Evolutionary conservation across 2,113 vertebrate species (phyloP).

Genomic region (Nothocercus julius): DNA sequence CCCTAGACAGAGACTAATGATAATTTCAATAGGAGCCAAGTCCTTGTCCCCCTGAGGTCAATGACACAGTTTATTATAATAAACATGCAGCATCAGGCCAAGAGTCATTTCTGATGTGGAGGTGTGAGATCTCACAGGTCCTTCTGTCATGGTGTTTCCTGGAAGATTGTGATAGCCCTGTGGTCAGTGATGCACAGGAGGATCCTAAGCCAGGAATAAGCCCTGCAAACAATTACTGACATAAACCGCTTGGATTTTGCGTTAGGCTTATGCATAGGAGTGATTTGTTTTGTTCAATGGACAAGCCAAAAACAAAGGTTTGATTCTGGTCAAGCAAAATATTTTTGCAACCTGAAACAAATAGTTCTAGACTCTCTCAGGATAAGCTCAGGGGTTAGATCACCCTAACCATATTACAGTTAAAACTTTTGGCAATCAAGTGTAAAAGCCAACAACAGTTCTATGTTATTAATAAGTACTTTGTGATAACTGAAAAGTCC

Average conservation of each 20-base stretch:
- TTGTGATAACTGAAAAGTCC: conserved; percentile 5
- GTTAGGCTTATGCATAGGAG: neutral
- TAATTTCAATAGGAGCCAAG: conserved; percentile 46
- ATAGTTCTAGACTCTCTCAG: neutral
- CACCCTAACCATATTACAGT: neutral
- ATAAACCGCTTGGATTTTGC: neutral
- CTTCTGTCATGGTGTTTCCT: neutral
- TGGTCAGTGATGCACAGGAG: neutral
- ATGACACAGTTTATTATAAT: conserved; percentile 52
- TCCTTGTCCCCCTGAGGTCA: conserved; percentile 21
- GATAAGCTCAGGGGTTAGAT: neutral
- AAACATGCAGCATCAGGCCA: conserved; percentile 12
- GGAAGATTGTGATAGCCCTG: neutral
- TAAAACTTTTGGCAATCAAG: neutral
- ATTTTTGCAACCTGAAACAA: neutral
- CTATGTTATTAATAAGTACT: conserved; percentile 44
- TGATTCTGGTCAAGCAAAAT: neutral
- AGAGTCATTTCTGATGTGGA: conserved; percentile 6
- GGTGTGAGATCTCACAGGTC: neutral
- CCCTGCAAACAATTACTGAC: neutral
- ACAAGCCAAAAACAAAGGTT: neutral
- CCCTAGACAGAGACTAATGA: neutral
- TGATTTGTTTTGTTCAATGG: neutral
- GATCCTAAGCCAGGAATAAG: accelerated
- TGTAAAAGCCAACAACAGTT: neutral